These are phyloP conservation scores for Chroicocephalus ridibundus DNA, from an alignment of 2,113 vertebrate genomes.

Conservation along the genomic window DNA sequence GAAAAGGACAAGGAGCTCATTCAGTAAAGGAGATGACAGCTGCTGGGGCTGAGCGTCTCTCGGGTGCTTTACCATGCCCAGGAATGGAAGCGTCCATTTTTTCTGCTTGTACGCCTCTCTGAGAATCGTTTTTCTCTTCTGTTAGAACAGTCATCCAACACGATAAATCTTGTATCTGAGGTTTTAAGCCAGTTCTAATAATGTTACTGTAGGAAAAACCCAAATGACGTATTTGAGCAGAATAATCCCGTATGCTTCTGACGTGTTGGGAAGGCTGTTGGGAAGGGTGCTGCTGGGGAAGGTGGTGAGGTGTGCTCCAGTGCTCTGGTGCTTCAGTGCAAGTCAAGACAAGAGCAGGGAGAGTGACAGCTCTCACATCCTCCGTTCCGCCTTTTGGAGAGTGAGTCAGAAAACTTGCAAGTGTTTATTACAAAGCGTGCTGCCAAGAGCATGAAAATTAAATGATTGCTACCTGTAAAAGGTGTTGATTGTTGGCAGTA, in stretches of 20 bases:
- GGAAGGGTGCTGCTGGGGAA: not conserved
- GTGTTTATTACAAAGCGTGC: not conserved
- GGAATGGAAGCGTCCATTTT: not conserved
- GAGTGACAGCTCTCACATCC: not conserved
- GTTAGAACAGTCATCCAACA: not conserved
- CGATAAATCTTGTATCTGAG: rapidly evolving
- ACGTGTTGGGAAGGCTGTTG: not conserved
- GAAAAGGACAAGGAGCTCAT: not conserved
- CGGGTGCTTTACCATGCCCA: not conserved
- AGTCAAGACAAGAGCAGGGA: not conserved
- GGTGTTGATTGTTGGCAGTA: not conserved
- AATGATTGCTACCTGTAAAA: not conserved
- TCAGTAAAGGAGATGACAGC: not conserved
- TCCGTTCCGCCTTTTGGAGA: not conserved
- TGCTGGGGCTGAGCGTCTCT: not conserved
- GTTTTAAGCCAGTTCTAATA: not conserved
- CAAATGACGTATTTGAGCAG: rapidly evolving
- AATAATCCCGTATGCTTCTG: rapidly evolving
- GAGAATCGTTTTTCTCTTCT: not conserved
- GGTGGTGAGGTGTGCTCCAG: not conserved
- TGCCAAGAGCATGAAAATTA: not conserved
- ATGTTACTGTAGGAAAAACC: not conserved
- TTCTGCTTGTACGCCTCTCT: not conserved
- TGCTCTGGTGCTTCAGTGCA: not conserved
- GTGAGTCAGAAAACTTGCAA: not conserved